phyloP scores from a whole-genome alignment of 1,140 invertebrate genomes.

The Procambarus clarkii region DNA sequence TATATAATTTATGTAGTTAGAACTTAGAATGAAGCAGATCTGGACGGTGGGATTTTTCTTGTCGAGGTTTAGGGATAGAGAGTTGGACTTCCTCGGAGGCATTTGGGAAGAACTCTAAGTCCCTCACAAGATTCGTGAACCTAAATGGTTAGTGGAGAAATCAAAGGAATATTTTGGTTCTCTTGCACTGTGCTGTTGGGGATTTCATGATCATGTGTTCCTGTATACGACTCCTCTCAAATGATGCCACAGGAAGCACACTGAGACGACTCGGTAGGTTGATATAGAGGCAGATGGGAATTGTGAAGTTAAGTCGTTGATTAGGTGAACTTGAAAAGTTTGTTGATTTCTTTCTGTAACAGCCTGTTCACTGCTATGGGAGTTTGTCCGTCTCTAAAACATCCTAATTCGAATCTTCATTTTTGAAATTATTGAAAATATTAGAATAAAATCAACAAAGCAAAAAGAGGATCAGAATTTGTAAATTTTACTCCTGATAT shows the following conservation, averaged over 20 bases:
- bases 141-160: neutral
- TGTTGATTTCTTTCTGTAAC: conserved; percentile 22
- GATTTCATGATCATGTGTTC: neutral
- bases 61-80: conserved; percentile 46
- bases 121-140: neutral
- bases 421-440: conserved; percentile 20
- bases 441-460: neutral
- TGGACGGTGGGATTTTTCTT: conserved; percentile 46
- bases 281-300: conserved; percentile 45
- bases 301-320: conserved; percentile 26
- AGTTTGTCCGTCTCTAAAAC: conserved; percentile 59
- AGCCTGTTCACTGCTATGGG: conserved; percentile 42
- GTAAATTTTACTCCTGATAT: neutral
- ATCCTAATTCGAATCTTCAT: conserved; percentile 52
- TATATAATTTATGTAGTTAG: conserved; percentile 67
- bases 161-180: neutral
- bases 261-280: conserved; percentile 39
- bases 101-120: conserved; percentile 18
- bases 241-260: conserved; percentile 21
- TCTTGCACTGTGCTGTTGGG: too few species aligned
- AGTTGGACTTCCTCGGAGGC: neutral
- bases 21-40: conserved; percentile 55
- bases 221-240: conserved; percentile 11
- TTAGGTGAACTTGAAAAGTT: conserved; percentile 1
- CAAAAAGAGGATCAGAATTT: conserved; percentile 2